Base-by-base conservation (phyloP, 2,113 vertebrate species). In the Salvelinus sp. region DNA sequence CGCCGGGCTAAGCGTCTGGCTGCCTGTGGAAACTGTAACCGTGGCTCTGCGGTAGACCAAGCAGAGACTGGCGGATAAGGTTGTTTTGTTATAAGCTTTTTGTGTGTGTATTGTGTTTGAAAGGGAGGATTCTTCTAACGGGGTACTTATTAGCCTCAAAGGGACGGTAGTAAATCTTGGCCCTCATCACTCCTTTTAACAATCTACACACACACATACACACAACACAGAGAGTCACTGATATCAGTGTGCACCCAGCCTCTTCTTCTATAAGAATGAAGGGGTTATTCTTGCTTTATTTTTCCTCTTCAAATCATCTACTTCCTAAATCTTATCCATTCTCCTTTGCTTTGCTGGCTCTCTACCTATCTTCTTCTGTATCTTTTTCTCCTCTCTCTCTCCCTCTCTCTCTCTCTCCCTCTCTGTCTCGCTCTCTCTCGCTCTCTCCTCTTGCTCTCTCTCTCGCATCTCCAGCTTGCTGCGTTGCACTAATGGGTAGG, bases 11-110 rank as follows among this genome's bases (percentile, higher is more conserved):
- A 89, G 90, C 81, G 93, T 93, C 92, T 93, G 93, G 91, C 92
- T 91, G 91, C 88, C 91, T 92, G 92, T 92, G 92, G 89, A 92
- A 92, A 92, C 92, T 93, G 91, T 92, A 91, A 92, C 90, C 85
- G 88, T 91, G 91, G 91, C 91, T 92, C 92, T 93, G 91, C 77
- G 92, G 92, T 93, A 93, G 91, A 88, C 88, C 88, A 84, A 91
- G n/a, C n/a, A 92, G 93, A 92, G 92, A 88, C 91, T 91, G 91
- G 89, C 87, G 86, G 91, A 92, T 92, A 90, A 92, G 91, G 90
- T 91, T 90, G 92, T 92, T 90, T 88, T 86, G 87, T 86, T 86
- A 78, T 10, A 71, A 71, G 69, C 9, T 78, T 78, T 64, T 44
- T 20, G 78, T 64, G 23, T 30, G 47, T 20, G 47, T 28, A 20